A percentile compares a stretch with the other conserved stretches of the same genome.
phyloP scores from a whole-genome alignment of 2,888 invertebrate genomes.

The Emmelina monodactyla region DNA sequence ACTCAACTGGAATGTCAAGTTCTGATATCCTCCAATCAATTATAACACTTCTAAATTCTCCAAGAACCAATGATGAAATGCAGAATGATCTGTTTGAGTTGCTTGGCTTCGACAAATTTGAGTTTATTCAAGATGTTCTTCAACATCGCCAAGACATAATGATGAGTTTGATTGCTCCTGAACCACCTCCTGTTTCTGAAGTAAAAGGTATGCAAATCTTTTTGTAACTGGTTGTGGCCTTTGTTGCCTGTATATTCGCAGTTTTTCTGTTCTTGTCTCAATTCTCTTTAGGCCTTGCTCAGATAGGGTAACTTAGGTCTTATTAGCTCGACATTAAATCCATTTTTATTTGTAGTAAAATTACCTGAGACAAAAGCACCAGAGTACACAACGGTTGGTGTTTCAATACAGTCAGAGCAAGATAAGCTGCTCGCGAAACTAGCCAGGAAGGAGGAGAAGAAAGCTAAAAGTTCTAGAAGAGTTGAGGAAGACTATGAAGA shows the following conservation, averaged over 20 bases:
- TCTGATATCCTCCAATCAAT: slow-evolving; percentile 68
- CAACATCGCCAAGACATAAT: slow-evolving; percentile 68
- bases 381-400: slow-evolving; percentile 79
- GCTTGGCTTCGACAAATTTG: slow-evolving; percentile 85
- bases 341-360: slow-evolving; percentile 40
- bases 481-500: slow-evolving; percentile 58
- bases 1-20: slow-evolving; percentile 53
- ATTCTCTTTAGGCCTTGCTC: too few species aligned
- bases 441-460: slow-evolving; percentile 86
- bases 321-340: too few species aligned
- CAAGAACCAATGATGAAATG: slow-evolving; percentile 71
- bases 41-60: slow-evolving; percentile 67
- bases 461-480: slow-evolving; percentile 55
- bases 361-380: slow-evolving; percentile 65
- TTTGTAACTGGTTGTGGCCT: too few species aligned
- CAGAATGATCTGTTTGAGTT: slow-evolving; percentile 89
- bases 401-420: slow-evolving; percentile 83
- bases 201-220: background rate
- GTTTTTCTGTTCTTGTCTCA: too few species aligned
- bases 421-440: slow-evolving; percentile 81
- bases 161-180: slow-evolving; percentile 33
- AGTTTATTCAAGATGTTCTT: slow-evolving; percentile 74
- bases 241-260: too few species aligned
- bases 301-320: too few species aligned
- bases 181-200: slow-evolving; percentile 8